Percentiles rank a stretch among this genome's conserved stretches.
phyloP scores from a whole-genome alignment of 2,113 vertebrate genomes.

The Bubalus kerabau region DNA sequence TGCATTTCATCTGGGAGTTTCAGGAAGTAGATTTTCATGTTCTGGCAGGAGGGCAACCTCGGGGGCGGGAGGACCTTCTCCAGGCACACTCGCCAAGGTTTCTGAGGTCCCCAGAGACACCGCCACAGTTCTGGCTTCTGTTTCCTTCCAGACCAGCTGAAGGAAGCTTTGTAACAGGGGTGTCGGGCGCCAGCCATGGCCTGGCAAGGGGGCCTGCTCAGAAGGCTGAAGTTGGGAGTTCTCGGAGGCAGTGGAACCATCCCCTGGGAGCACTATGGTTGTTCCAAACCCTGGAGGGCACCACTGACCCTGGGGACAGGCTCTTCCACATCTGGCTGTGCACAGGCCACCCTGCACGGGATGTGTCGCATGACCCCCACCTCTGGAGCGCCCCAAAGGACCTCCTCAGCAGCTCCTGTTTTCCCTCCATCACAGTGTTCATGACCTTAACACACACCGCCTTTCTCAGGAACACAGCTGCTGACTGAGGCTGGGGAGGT shows the following conservation, averaged over 20 bases:
- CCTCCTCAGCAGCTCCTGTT: background rate
- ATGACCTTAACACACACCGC: background rate
- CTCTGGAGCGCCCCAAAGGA: background rate
- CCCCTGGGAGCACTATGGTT: background rate
- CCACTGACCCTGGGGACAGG: background rate
- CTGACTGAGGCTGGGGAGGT: background rate
- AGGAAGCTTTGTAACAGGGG: background rate
- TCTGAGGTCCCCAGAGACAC: background rate
- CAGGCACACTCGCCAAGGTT: background rate
- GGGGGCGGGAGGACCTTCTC: fast-evolving
- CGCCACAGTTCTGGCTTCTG: background rate
- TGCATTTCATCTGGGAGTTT: background rate
- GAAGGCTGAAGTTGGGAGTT: background rate
- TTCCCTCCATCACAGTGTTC: background rate
- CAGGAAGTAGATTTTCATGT: background rate
- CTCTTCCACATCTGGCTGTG: too few species aligned
- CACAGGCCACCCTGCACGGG: too few species aligned
- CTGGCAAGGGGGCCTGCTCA: background rate
- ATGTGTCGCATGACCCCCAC: background rate
- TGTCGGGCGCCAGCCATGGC: background rate
- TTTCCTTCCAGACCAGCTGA: background rate
- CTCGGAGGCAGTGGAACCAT: background rate
- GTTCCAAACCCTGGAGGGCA: background rate
- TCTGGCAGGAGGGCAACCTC: fast-evolving
- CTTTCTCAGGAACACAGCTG: background rate